Evolutionary conservation across 1,140 invertebrate genomes (phyloP).

Genomic region (Aplysia californica): DNA sequence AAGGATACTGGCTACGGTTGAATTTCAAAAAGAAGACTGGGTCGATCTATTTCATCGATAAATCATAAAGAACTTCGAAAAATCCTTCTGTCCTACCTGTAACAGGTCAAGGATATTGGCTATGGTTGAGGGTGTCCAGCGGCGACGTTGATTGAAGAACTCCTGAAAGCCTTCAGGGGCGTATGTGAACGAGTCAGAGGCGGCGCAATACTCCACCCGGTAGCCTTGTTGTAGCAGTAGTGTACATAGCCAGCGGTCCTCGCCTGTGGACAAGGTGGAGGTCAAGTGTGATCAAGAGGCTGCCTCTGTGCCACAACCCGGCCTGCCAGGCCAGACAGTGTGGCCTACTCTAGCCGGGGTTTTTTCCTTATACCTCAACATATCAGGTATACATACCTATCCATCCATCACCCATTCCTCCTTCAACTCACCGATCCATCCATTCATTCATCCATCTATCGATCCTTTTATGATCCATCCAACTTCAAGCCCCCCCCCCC

Average conservation of each 20-base stretch:
- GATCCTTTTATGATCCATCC: no score
- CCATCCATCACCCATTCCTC: not conserved
- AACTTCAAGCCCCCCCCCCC: no score
- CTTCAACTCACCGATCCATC: not conserved
- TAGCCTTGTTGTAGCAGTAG: conserved; percentile 74
- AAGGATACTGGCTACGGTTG: no score
- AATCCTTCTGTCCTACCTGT: no score
- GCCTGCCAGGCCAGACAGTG: not conserved
- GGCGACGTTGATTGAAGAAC: conserved; percentile 75
- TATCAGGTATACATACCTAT: not conserved
- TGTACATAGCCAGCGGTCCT: conserved; percentile 77
- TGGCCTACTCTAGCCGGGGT: not conserved
- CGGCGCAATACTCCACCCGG: conserved; percentile 75
- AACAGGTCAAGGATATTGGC: conserved; percentile 72
- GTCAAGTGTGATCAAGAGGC: not conserved
- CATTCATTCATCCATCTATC: no score
- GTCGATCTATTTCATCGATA: no score
- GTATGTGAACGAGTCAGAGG: conserved; percentile 75
- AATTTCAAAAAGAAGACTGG: no score
- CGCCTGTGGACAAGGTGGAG: conserved; percentile 62
- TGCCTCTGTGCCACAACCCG: not conserved
- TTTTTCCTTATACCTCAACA: not conserved
- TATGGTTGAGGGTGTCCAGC: conserved; percentile 78
- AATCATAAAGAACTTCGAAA: no score
- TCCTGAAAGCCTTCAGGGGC: conserved; percentile 75